Conservation (phyloP, 2,113 vertebrate genomes). For the Cygnus buccinator region DNA sequence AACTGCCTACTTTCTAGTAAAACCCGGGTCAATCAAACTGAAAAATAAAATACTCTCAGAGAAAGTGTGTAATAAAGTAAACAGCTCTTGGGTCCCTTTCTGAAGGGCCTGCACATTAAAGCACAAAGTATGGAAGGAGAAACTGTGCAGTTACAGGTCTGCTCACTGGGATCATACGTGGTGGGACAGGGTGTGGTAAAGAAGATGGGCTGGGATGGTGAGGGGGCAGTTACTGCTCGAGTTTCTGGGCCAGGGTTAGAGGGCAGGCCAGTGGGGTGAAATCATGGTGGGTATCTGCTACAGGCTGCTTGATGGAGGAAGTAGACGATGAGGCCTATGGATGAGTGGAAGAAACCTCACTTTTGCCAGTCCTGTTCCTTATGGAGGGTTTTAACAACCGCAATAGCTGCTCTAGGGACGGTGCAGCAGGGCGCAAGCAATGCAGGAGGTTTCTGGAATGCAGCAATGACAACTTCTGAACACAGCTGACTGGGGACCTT, state of each 20-base stretch:
- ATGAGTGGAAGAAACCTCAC: background rate
- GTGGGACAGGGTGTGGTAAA: background rate
- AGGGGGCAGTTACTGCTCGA: background rate
- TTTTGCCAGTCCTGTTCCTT: background rate
- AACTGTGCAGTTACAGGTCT: background rate
- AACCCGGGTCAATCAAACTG: background rate
- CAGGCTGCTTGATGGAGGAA: background rate
- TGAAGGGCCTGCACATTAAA: background rate
- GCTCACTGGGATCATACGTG: background rate
- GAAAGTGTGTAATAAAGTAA: background rate
- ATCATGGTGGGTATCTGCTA: background rate
- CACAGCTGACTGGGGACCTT: background rate
- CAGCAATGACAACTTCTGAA: background rate
- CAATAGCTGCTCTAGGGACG: no score
- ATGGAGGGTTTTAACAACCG: background rate
- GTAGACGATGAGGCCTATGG: background rate
- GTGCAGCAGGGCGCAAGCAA: background rate
- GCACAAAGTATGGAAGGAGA: background rate
- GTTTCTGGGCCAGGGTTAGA: background rate
- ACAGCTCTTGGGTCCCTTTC: background rate
- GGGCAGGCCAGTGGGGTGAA: background rate
- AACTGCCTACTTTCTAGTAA: constrained; percentile 36
- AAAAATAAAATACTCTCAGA: background rate
- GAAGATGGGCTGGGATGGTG: background rate
- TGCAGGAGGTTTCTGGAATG: background rate